phyloP scores from a whole-genome alignment of 2,797 vertebrate genomes.

The Poecile montanus region DNA sequence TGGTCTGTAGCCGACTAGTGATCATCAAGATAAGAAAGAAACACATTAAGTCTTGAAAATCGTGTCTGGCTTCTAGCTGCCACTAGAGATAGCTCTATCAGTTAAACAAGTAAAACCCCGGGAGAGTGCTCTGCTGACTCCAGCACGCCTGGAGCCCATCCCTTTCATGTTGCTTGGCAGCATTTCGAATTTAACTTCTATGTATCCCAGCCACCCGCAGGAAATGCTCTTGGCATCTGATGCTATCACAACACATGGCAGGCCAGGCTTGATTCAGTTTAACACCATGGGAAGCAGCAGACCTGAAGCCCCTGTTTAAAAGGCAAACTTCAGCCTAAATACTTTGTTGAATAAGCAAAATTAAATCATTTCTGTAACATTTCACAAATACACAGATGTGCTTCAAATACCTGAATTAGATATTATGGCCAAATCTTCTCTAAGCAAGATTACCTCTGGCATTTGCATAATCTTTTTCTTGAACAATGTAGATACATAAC shows the following conservation, averaged over 20 bases:
- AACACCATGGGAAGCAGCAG: background rate
- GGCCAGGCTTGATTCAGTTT: background rate
- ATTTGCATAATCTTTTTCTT: background rate
- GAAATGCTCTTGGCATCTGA: background rate
- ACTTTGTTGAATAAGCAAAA: background rate
- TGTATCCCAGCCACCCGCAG: background rate
- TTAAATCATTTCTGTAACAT: background rate
- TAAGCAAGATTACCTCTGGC: background rate
- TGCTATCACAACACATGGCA: background rate
- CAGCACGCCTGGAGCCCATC: slow-evolving; percentile 5
- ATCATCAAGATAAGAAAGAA: slow-evolving; percentile 66
- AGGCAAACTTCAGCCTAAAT: background rate
- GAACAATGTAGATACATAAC: background rate
- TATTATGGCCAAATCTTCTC: background rate
- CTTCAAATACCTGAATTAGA: background rate
- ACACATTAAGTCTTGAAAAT: slow-evolving; percentile 59
- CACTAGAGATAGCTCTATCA: slow-evolving; percentile 61
- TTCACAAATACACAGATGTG: background rate
- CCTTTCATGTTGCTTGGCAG: slow-evolving; percentile 8
- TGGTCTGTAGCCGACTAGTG: slow-evolving; percentile 49
- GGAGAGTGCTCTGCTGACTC: slow-evolving; percentile 39
- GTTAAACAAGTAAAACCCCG: slow-evolving; percentile 15
- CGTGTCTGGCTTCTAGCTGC: slow-evolving; percentile 68
- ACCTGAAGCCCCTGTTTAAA: background rate
- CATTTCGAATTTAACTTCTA: background rate